These are phyloP conservation scores for Bombus confusus DNA, from an alignment of 1,140 invertebrate genomes.

Conservation along the genomic window DNA sequence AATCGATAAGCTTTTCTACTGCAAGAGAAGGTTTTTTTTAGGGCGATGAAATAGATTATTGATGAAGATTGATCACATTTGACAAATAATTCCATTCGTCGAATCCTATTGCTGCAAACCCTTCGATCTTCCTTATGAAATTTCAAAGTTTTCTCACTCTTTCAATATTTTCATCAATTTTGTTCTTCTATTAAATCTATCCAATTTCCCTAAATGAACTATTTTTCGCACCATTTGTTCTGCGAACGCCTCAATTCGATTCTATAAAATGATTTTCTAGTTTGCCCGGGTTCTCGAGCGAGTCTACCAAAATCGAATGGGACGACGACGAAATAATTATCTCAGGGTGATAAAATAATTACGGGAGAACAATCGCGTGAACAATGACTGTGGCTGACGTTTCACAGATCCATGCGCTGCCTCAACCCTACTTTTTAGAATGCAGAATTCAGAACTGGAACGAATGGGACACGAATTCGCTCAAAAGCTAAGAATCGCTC, in stretches of 20 bases:
- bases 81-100: background rate
- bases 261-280: background rate
- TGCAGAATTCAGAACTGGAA: constrained; percentile 5
- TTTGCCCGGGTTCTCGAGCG: background rate
- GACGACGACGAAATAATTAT: background rate
- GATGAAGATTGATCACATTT: background rate
- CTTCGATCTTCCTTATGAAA: too few relatives aligned
- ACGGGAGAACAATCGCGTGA: background rate
- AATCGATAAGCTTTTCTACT: background rate
- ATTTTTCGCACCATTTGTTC: background rate
- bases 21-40: background rate
- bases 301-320: too few relatives aligned
- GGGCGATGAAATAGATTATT: background rate
- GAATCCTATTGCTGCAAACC: too few relatives aligned
- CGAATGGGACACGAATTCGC: background rate
- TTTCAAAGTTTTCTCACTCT: too few relatives aligned
- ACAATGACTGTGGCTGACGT: constrained; percentile 28
- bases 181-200: background rate
- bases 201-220: background rate
- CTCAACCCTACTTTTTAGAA: background rate
- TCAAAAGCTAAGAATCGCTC: background rate
- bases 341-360: background rate
- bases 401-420: too few relatives aligned
- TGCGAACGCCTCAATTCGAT: too few relatives aligned
- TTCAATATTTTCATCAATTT: too few relatives aligned